A percentile compares a stretch with the other conserved stretches of the same genome.
Conservation (phyloP, 2,888 invertebrate species). For the Apocheima hispidaria region DNA sequence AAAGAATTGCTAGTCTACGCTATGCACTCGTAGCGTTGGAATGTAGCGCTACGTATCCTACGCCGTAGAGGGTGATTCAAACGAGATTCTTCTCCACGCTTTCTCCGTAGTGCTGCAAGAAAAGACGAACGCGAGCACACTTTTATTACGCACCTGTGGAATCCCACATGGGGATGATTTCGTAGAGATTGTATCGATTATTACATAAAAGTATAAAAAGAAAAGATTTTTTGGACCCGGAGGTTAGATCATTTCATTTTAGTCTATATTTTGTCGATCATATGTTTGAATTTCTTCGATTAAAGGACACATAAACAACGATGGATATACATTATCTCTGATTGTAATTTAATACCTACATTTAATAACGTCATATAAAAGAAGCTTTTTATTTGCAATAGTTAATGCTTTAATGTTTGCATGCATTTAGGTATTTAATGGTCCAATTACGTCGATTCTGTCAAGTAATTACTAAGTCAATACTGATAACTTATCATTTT, state of each 20-base stretch:
- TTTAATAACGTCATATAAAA: neutral
- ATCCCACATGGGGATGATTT: neutral
- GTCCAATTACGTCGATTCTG: constrained; percentile 12
- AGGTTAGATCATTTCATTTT: too few species aligned
- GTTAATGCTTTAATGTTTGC: neutral
- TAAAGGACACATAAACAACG: neutral
- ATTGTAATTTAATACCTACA: neutral
- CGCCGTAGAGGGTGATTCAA: constrained; percentile 1
- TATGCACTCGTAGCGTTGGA: neutral
- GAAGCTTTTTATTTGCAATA: neutral
- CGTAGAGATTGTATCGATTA: neutral
- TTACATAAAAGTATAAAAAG: neutral
- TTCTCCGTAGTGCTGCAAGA: neutral
- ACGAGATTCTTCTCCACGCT: constrained; percentile 10
- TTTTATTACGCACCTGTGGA: neutral
- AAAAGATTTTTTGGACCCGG: too few species aligned
- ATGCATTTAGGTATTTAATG: neutral
- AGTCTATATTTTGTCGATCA: too few species aligned
- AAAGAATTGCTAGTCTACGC: neutral
- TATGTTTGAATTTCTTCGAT: neutral
- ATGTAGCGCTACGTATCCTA: neutral
- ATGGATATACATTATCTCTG: neutral
- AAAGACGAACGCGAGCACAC: constrained; percentile 20
- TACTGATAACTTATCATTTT: constrained; percentile 15
- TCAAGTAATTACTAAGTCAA: constrained; percentile 2